Evolutionary conservation across 2,888 invertebrate genomes (phyloP).

Genomic region (Lacanobia wlatinum): DNA sequence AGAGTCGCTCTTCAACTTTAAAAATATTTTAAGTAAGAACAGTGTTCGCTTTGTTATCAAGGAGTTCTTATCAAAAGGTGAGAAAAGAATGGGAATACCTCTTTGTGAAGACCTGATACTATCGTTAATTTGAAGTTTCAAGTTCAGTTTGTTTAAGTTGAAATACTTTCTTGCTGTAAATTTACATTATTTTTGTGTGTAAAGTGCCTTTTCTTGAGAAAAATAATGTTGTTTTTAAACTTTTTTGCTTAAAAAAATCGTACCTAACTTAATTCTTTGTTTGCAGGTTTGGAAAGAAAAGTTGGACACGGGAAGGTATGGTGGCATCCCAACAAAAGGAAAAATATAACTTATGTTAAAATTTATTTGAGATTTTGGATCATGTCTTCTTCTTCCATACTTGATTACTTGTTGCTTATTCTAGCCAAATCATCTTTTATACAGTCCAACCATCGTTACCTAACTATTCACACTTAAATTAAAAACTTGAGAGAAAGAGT

Average conservation of each 20-base stretch:
- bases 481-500: too few relatives aligned
- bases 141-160: slow-evolving; percentile 20
- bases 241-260: slow-evolving; percentile 8
- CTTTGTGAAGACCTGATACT: slow-evolving; percentile 36
- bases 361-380: too few relatives aligned
- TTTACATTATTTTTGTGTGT: slow-evolving; percentile 20
- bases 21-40: slow-evolving; percentile 51
- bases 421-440: too few relatives aligned
- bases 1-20: slow-evolving; percentile 39
- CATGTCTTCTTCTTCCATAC: too few relatives aligned
- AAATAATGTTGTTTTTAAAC: slow-evolving; percentile 28
- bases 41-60: slow-evolving; percentile 41
- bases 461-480: too few relatives aligned
- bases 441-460: too few relatives aligned
- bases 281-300: neutral
- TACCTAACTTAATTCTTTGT: slow-evolving; percentile 6
- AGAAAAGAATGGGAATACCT: slow-evolving; percentile 38
- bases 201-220: slow-evolving; percentile 8
- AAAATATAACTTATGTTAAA: too few relatives aligned
- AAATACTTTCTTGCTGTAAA: slow-evolving; percentile 39
- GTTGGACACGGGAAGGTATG: too few relatives aligned
- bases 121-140: slow-evolving; percentile 56
- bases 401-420: too few relatives aligned
- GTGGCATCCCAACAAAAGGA: too few relatives aligned
- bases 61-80: slow-evolving; percentile 46